These are phyloP conservation scores for Haliaeetus leucogaster DNA, from an alignment of 2,113 vertebrate genomes.

Conservation along the genomic window DNA sequence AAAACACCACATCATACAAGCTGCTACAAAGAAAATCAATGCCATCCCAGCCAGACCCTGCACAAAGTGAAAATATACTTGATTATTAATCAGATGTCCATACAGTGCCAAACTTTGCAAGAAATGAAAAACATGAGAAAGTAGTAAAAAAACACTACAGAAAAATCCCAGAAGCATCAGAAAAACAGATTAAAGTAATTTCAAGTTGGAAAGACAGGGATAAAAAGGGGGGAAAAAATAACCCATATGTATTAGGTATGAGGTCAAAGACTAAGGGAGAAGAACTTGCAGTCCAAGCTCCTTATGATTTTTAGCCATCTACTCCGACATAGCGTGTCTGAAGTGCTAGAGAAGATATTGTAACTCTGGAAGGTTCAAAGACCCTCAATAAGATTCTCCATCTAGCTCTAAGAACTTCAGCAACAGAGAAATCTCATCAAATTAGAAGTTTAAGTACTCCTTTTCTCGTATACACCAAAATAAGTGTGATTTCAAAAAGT, in stretches of 20 bases:
- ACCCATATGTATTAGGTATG: background rate
- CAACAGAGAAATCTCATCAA: background rate
- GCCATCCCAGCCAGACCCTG: background rate
- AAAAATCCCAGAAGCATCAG: background rate
- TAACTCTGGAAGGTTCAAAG: background rate
- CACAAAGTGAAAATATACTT: background rate
- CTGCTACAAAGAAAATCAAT: background rate
- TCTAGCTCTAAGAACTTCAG: background rate
- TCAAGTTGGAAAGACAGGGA: background rate
- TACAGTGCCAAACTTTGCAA: background rate
- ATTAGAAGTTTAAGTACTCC: background rate
- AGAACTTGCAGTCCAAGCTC: background rate
- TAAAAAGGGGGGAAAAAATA: accelerated
- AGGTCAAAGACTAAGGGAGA: background rate
- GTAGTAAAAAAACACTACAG: background rate
- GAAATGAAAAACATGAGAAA: background rate
- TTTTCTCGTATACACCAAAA: background rate
- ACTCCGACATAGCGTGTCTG: background rate
- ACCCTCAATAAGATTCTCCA: background rate
- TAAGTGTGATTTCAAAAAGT: background rate
- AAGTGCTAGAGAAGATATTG: background rate
- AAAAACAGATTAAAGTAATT: background rate
- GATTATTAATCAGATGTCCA: background rate
- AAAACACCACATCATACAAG: background rate
- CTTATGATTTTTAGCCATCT: background rate